These are phyloP conservation scores for Pseudomyrmex concolor DNA, from an alignment of 1,140 invertebrate species.

Conservation along the genomic window DNA sequence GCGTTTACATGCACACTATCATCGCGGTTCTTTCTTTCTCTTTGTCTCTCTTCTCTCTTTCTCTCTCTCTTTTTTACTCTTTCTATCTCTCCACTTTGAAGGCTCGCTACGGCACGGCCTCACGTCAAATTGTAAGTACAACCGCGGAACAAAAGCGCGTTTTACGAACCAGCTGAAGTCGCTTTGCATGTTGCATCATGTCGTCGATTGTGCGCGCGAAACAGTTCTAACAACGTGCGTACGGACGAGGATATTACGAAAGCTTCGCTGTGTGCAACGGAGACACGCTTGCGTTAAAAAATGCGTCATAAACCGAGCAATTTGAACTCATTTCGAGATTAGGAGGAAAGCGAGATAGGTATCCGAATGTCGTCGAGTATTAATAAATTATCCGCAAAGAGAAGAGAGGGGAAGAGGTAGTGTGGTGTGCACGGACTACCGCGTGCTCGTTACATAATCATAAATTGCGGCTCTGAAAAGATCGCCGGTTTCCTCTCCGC, in stretches of 20 bases:
- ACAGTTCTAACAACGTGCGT: constrained; percentile 8
- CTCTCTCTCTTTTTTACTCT: constrained; percentile 41
- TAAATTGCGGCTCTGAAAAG: constrained; percentile 57
- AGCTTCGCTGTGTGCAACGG: neutral
- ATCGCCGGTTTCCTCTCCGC: constrained; percentile 50
- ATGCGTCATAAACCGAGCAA: neutral
- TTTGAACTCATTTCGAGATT: constrained; percentile 26
- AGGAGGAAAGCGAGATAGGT: constrained; percentile 1
- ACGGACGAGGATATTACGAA: constrained; percentile 10
- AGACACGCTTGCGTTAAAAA: constrained; percentile 8
- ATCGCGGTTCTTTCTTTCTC: constrained; percentile 30
- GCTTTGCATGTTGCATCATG: constrained; percentile 45
- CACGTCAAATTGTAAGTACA: constrained; percentile 60
- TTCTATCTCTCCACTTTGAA: constrained; percentile 49
- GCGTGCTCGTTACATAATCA: constrained; percentile 56
- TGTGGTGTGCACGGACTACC: constrained; percentile 1
- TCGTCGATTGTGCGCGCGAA: constrained; percentile 35
- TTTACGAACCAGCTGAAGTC: constrained; percentile 31
- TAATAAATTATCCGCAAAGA: constrained; percentile 30
- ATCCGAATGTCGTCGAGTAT: constrained; percentile 10
- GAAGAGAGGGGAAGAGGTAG: neutral
- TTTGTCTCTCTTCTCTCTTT: constrained; percentile 18
- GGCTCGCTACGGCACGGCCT: constrained; percentile 23
- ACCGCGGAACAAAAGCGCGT: constrained; percentile 54
- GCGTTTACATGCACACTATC: constrained; percentile 28